phyloP scores from a whole-genome alignment of 2,888 invertebrate genomes.

The Ophion obscuratus region DNA sequence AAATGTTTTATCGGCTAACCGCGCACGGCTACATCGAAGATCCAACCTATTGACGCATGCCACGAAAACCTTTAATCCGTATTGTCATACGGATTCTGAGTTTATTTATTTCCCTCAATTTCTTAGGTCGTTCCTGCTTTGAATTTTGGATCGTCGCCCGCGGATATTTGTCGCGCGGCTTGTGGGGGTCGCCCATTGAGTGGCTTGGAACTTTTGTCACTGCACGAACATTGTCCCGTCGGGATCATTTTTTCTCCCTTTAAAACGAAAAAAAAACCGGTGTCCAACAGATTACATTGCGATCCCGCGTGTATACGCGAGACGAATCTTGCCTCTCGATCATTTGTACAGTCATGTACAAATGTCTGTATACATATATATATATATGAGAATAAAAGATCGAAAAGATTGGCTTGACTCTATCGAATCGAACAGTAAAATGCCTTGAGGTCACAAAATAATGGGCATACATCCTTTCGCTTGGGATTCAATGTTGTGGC shows the following conservation, averaged over 20 bases:
- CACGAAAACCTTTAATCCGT: conserved; percentile 69
- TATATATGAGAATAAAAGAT: conserved; percentile 43
- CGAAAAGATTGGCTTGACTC: conserved; percentile 55
- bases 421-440: conserved; percentile 39
- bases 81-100: conserved; percentile 56
- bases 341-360: conserved; percentile 34
- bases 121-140: conserved; percentile 27
- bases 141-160: conserved; percentile 54
- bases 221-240: conserved; percentile 7
- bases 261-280: conserved; percentile 9
- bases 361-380: not conserved
- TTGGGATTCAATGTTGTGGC: conserved; percentile 6
- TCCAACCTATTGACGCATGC: conserved; percentile 65
- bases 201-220: conserved; percentile 50
- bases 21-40: conserved; percentile 1
- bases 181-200: conserved; percentile 1
- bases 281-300: conserved; percentile 35
- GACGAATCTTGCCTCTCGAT: conserved; percentile 38
- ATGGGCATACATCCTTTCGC: conserved; percentile 22
- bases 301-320: conserved; percentile 4
- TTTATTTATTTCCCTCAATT: conserved; percentile 42
- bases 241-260: conserved; percentile 7
- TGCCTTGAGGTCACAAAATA: conserved; percentile 42
- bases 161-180: conserved; percentile 64
- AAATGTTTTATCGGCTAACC: conserved; percentile 62